These are phyloP conservation scores for Dromococcyx pavoninus DNA, from an alignment of 2,797 vertebrate species.

Conservation along the genomic window DNA sequence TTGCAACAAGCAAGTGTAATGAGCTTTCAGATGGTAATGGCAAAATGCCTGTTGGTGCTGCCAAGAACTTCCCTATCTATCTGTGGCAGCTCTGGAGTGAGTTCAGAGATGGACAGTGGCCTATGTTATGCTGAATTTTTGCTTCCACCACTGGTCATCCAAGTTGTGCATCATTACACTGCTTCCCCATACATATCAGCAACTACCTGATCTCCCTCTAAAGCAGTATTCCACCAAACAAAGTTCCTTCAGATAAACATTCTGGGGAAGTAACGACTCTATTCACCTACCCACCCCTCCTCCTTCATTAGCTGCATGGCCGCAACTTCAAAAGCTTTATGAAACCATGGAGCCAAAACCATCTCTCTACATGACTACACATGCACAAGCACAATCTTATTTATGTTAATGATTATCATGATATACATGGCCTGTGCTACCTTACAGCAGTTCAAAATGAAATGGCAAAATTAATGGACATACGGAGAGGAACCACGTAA, in stretches of 20 bases:
- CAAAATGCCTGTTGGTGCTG: neutral
- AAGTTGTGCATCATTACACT: neutral
- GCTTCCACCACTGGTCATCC: neutral
- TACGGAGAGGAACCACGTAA: neutral
- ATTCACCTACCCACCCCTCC: neutral
- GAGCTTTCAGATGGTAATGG: neutral
- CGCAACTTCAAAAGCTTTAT: neutral
- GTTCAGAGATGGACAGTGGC: neutral
- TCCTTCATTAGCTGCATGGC: neutral
- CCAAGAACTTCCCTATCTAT: neutral
- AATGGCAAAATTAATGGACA: neutral
- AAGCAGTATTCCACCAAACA: neutral
- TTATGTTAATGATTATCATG: constrained; percentile 5
- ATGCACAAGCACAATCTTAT: neutral
- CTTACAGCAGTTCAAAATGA: neutral
- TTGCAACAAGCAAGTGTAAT: neutral
- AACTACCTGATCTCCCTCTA: neutral
- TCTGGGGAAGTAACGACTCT: neutral
- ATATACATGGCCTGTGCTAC: neutral
- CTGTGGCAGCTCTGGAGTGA: neutral
- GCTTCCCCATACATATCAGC: neutral
- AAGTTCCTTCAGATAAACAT: neutral
- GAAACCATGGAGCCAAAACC: neutral
- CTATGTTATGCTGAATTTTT: neutral
- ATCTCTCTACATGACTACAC: neutral